Conservation (phyloP, 2,113 vertebrate genomes). For the Microcebus lehilahytsara region DNA sequence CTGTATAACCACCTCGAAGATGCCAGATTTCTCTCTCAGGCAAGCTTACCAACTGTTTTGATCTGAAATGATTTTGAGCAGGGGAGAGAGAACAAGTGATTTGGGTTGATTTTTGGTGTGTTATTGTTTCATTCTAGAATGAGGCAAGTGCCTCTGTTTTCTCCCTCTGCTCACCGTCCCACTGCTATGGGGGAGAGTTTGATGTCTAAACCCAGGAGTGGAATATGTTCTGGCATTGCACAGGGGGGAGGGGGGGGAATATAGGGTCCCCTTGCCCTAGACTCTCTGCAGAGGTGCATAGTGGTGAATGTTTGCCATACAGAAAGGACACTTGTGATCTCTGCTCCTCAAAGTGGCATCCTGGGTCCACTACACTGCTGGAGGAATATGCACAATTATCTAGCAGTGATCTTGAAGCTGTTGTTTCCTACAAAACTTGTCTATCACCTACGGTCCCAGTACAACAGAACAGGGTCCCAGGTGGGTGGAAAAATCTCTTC, state of each 20-base stretch:
- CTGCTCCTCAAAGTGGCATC: neutral
- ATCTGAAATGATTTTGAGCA: neutral
- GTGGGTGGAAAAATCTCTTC: neutral
- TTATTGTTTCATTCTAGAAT: neutral
- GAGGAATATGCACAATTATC: neutral
- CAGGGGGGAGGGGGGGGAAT: no score
- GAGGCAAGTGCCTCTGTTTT: neutral
- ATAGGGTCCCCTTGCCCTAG: neutral
- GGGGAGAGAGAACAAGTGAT: neutral
- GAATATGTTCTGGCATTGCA: fast-evolving
- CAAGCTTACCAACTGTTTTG: neutral
- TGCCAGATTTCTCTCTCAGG: neutral
- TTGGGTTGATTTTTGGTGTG: neutral
- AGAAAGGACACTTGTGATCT: neutral
- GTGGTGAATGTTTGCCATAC: neutral
- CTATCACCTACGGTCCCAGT: neutral
- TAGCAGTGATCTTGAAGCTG: neutral
- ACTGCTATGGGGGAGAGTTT: neutral
- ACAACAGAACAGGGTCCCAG: neutral
- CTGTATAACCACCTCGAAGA: neutral
- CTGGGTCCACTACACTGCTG: neutral
- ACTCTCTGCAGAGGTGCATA: neutral
- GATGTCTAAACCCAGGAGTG: neutral
- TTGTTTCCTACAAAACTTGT: neutral
- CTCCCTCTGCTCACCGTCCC: fast-evolving